These are phyloP conservation scores for Zosterops hypoxanthus DNA, from an alignment of 2,113 vertebrate species.

Conservation along the genomic window DNA sequence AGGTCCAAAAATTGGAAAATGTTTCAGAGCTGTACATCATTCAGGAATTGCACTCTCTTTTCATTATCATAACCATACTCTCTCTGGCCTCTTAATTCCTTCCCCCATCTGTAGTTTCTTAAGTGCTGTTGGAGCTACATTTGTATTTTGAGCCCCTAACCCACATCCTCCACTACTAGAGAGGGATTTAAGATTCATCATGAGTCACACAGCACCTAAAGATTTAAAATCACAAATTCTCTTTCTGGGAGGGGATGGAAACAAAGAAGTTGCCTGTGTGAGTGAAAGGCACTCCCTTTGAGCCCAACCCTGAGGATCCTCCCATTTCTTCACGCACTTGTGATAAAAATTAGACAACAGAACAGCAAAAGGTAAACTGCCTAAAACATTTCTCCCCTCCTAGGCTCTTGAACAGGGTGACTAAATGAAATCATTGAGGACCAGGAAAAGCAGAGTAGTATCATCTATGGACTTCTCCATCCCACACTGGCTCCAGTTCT, in stretches of 20 bases:
- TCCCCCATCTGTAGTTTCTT: conserved; percentile 10
- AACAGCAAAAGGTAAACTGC: not conserved
- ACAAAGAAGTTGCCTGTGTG: not conserved
- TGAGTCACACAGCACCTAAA: conserved; percentile 6
- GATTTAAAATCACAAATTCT: not conserved
- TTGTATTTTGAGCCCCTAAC: conserved; percentile 38
- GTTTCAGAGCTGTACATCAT: not conserved
- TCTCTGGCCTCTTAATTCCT: conserved; percentile 4
- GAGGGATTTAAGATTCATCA: not conserved
- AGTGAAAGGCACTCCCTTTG: not conserved
- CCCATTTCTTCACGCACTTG: not conserved
- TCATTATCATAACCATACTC: conserved; percentile 8
- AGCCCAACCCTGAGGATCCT: not conserved
- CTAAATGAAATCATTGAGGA: not conserved
- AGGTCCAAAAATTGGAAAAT: conserved; percentile 8
- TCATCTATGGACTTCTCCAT: not conserved
- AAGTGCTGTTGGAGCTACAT: not conserved
- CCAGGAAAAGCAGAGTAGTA: not conserved
- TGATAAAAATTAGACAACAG: not conserved
- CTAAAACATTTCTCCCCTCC: rapidly evolving
- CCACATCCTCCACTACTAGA: conserved; percentile 43
- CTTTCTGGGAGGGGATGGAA: not conserved
- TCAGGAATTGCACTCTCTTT: not conserved
- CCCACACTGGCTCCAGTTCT: not conserved
- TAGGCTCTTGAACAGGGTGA: not conserved